A percentile compares a stretch with the other conserved stretches of the same genome.
Evolutionary conservation across 2,888 invertebrate genomes (phyloP).

Genomic region (Falcaria lacertinaria): DNA sequence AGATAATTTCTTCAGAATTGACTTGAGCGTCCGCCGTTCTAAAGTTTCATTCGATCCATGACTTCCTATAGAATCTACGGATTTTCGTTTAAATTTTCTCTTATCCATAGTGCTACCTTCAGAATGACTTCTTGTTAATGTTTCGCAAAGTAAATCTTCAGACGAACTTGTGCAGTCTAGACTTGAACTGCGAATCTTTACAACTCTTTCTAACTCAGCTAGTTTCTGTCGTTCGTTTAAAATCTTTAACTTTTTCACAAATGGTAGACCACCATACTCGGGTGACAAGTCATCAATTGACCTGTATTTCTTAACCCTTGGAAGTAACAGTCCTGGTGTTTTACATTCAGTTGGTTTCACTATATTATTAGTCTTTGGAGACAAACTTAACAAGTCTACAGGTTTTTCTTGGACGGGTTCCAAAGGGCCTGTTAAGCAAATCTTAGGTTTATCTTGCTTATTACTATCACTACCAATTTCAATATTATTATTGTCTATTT

Average conservation of each 20-base stretch:
- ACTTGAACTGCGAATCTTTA: slow-evolving; percentile 88
- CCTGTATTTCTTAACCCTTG: slow-evolving; percentile 83
- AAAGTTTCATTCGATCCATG: slow-evolving; percentile 87
- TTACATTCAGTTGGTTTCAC: slow-evolving; percentile 42
- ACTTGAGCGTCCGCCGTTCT: slow-evolving; percentile 89
- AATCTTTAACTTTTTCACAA: slow-evolving; percentile 93
- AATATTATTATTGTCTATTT: slow-evolving; percentile 72
- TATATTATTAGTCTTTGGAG: slow-evolving; percentile 49
- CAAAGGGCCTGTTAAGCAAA: slow-evolving; percentile 64
- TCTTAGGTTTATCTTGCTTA: slow-evolving; percentile 63
- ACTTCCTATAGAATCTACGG: slow-evolving; percentile 54
- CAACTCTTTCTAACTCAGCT: slow-evolving; percentile 88
- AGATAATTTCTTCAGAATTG: slow-evolving; percentile 90
- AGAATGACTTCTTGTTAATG: slow-evolving; percentile 87
- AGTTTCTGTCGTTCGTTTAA: slow-evolving; percentile 92
- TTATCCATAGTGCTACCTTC: slow-evolving; percentile 89
- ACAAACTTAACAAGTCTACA: slow-evolving; percentile 65
- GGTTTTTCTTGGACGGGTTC: slow-evolving; percentile 70
- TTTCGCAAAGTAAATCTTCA: slow-evolving; percentile 78
- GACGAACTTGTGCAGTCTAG: slow-evolving; percentile 85
- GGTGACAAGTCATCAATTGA: slow-evolving; percentile 94
- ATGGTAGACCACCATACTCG: slow-evolving; percentile 91
- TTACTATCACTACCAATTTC: slow-evolving; percentile 52
- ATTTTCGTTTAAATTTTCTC: slow-evolving; percentile 69
- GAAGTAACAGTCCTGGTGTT: slow-evolving; percentile 48